Base-by-base conservation (phyloP, 2,113 vertebrate genomes). In the Sturnira hondurensis region DNA sequence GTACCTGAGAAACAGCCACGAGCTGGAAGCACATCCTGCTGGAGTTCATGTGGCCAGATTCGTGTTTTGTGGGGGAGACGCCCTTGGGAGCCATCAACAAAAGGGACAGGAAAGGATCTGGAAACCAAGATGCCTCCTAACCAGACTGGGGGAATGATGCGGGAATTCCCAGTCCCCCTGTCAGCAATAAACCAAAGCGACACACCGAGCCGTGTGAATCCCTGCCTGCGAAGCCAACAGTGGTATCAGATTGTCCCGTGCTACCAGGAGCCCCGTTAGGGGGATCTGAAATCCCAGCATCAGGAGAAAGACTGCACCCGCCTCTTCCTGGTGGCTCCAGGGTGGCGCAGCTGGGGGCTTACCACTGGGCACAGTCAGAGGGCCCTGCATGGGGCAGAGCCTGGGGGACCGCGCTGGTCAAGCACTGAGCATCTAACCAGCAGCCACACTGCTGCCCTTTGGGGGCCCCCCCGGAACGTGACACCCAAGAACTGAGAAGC, bases 61-160 rank as follows among this genome's bases (percentile, higher is more conserved):
- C 3, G 1, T 17, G 11, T 17, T 28, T 3, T 12, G 0, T 1
- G 15, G 5, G 31, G 45, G 7, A 33, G 3, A 56, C 11, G 9
- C 26, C 47, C 91, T 89, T 67, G 6, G 7, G 43, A 33, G n/a
- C 9, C 17, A 61, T 24, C 38, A 4, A 10, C 0, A 6, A 58
- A 17, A 77, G 63, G 28, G 50, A 41, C 36, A 47, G 80, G 28
- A 31, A 73, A 38, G 15, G 56, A 43, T 1, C 50, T 65, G 54
- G 31, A 50, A 24, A 56, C 50, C 47, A 54, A 56, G 22, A 67
- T 24, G 10, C 41, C 68, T 77, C 67, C 74, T 16, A 19, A 11
- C n/a, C 31, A 56, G 47, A 36, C 16, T 16, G 16, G 54, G 74
- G 77, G 36, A 71, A 70, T 19, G 58, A 19, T 68, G 68, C 63